A percentile compares a stretch with the other conserved stretches of the same genome.
Conservation (phyloP, 2,797 vertebrate species). For the Peromyscus aztecus region DNA sequence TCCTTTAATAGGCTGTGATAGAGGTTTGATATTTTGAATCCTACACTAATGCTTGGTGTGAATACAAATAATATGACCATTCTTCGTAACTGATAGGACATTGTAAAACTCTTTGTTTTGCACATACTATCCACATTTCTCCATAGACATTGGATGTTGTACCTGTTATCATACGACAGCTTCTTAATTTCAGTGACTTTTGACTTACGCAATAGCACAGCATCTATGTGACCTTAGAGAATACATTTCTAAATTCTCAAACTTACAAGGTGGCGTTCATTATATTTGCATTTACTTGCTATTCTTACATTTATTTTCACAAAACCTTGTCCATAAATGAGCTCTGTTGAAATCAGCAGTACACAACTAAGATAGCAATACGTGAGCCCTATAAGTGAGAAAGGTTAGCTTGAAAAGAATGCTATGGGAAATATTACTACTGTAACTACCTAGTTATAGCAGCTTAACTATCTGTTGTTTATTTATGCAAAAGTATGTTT, state of each 20-base stretch:
- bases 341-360: background rate
- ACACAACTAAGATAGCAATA: background rate
- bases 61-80: background rate
- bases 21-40: background rate
- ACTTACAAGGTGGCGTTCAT: background rate
- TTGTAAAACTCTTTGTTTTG: background rate
- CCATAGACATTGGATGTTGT: background rate
- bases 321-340: background rate
- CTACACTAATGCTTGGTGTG: background rate
- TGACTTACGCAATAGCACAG: background rate
- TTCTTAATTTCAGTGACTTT: background rate
- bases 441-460: rapidly evolving
- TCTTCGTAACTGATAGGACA: background rate
- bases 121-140: background rate
- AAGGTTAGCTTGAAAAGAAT: background rate
- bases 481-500: background rate
- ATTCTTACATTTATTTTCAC: background rate
- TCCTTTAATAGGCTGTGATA: background rate
- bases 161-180: background rate
- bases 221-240: background rate
- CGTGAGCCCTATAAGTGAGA: background rate
- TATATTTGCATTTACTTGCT: background rate
- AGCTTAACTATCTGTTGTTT: background rate
- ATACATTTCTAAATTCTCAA: background rate
- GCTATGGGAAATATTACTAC: background rate